Conservation (phyloP, 2,113 vertebrate genomes). For the Sterna hirundo region DNA sequence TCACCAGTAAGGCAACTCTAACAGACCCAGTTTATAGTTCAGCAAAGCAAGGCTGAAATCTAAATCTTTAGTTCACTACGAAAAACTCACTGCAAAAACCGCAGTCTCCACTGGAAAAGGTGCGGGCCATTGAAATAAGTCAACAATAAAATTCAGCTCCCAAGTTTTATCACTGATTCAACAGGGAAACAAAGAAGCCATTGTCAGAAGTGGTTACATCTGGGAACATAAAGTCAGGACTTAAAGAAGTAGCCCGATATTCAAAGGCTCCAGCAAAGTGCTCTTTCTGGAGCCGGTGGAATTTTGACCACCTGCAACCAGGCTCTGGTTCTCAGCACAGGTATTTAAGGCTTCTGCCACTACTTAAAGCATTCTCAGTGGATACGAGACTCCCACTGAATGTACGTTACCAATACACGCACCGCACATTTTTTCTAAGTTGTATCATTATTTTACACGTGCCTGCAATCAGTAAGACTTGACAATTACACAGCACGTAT, state of each 20-base stretch:
- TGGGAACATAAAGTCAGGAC: slow-evolving; percentile 23
- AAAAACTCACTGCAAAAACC: background rate
- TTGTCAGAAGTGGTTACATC: slow-evolving; percentile 23
- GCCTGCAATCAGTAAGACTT: background rate
- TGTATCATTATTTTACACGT: background rate
- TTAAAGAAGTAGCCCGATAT: background rate
- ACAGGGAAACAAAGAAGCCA: slow-evolving; percentile 51
- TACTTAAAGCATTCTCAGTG: background rate
- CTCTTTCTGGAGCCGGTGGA: background rate
- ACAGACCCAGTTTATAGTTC: background rate
- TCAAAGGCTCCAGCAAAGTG: slow-evolving; percentile 11
- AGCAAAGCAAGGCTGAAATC: background rate
- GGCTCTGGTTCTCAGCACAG: background rate
- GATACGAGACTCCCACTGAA: fast-evolving
- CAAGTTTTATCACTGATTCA: slow-evolving; percentile 51
- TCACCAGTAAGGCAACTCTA: background rate
- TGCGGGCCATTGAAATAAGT: background rate
- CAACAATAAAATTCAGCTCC: slow-evolving; percentile 40
- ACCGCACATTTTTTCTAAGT: background rate
- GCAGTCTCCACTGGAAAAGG: slow-evolving; percentile 17
- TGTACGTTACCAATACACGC: fast-evolving
- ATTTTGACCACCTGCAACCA: slow-evolving; percentile 22
- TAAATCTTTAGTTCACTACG: background rate
- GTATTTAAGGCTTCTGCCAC: background rate
- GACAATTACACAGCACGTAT: background rate